phyloP scores from a whole-genome alignment of 2,888 invertebrate species.

The Melinopterus prodromus region DNA sequence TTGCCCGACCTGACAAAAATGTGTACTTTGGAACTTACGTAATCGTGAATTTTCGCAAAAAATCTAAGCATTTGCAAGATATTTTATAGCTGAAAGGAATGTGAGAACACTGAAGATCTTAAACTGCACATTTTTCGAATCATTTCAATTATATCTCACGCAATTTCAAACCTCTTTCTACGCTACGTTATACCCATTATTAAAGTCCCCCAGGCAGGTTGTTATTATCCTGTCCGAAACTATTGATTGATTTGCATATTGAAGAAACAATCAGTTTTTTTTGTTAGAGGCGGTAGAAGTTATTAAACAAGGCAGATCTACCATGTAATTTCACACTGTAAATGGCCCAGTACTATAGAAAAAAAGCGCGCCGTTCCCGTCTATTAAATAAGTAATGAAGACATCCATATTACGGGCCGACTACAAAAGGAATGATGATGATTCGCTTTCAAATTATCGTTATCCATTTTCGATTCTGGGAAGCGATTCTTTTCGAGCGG shows the following conservation, averaged over 20 bases:
- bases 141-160: slow-evolving; percentile 11
- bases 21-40: too few species aligned
- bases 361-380: slow-evolving; percentile 16
- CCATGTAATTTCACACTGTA: slow-evolving; percentile 16
- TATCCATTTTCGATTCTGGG: slow-evolving; percentile 18
- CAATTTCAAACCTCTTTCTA: not conserved
- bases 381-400: slow-evolving; percentile 21
- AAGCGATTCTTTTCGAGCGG: slow-evolving; percentile 10
- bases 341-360: not conserved
- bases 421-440: slow-evolving; percentile 18
- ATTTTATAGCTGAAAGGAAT: too few species aligned
- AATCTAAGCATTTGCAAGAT: too few species aligned
- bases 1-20: too few species aligned
- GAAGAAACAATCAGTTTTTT: slow-evolving; percentile 24
- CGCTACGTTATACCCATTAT: not conserved
- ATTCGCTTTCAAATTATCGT: slow-evolving; percentile 20
- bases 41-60: too few species aligned
- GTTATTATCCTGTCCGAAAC: slow-evolving; percentile 18
- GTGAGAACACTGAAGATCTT: too few species aligned
- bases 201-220: not conserved
- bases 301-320: slow-evolving; percentile 20
- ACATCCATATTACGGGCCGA: slow-evolving; percentile 15
- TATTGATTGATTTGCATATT: slow-evolving; percentile 21
- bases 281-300: slow-evolving; percentile 7
- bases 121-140: not conserved